These are phyloP conservation scores for Tetraodon nigroviridis DNA, from an alignment of 2,113 vertebrate genomes.

Conservation along the genomic window DNA sequence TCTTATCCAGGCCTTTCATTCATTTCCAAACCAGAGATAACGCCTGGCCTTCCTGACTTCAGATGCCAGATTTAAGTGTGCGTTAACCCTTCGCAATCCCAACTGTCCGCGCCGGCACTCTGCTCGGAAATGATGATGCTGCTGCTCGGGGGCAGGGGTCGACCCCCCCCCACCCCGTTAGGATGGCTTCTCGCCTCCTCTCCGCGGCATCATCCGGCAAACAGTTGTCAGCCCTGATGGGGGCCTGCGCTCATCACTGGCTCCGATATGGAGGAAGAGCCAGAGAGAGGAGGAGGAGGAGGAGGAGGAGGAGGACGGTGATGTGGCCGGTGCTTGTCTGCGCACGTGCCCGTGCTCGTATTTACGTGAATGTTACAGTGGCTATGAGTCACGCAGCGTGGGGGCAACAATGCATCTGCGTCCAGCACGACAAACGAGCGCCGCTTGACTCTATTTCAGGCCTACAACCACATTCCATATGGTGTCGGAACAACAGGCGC, in stretches of 20 bases:
- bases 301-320: not conserved
- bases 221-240: constrained; percentile 68
- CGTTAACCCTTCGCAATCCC: not conserved
- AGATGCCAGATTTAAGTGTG: constrained; percentile 17
- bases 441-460: constrained; percentile 61
- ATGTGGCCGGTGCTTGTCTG: constrained; percentile 24
- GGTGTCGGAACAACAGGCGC: constrained; percentile 48
- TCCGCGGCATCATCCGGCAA: constrained; percentile 52
- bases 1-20: constrained; percentile 31
- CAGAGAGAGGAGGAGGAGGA: not conserved
- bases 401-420: constrained; percentile 68
- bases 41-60: constrained; percentile 18
- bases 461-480: constrained; percentile 64
- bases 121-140: not conserved
- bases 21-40: constrained; percentile 51
- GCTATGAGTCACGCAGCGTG: constrained; percentile 68
- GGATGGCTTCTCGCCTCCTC: constrained; percentile 44
- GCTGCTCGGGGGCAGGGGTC: constrained; percentile 43
- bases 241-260: constrained; percentile 54
- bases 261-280: constrained; percentile 28
- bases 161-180: constrained; percentile 29
- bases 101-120: not conserved
- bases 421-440: constrained; percentile 64
- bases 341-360: constrained; percentile 14
- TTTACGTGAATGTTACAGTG: constrained; percentile 45